Base-by-base conservation (phyloP, 2,113 vertebrate species). In the Petrocephalus microphthalmus region DNA sequence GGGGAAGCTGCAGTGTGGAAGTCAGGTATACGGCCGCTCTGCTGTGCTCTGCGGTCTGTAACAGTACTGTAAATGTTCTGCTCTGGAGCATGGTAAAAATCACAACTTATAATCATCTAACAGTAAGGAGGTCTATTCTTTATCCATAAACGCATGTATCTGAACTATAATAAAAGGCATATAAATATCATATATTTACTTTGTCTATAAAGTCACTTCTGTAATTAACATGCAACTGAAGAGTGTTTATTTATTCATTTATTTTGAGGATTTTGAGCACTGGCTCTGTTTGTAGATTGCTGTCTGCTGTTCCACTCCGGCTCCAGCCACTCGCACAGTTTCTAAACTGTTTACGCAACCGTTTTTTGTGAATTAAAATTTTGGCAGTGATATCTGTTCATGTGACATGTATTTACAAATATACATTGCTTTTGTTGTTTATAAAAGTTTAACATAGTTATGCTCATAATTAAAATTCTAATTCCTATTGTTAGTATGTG, bases 371-470 rank as follows among this genome's bases (percentile, higher is more conserved):
- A 7, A 42, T 78, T 42, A 78, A 78, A 78, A 78, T 37, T 37
- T 78, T 78, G 71, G 71, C 71, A 78, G 71, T 78, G 71, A 78
- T 78, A 78, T 78, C 33, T 78, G 33, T 78, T 33, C n/a, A 37
- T 37, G 29, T 71, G 3, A 33, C 29, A 42, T 42, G 6, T 78
- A 78, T 78, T 78, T 78, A 78, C 71, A 78, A 42, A 17, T 20
- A 78, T 78, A 78, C 71, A 42, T 78, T 78, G 71, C 13, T 78
- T 78, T 42, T 42, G 71, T 42, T 78, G 33, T 78, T 78, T 78
- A 78, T 78, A 78, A 78, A 42, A 29, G 15, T 29, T 13, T 67
- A 74, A 74, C 2, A 17, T 13, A 37, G 15, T 37, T 74, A 37
- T 74, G 67, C 33, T 74, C 47, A 84, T 13, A 25, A 49, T 83